Evolutionary conservation across 2,888 invertebrate genomes (phyloP).

Genomic region (Pecten maximus): DNA sequence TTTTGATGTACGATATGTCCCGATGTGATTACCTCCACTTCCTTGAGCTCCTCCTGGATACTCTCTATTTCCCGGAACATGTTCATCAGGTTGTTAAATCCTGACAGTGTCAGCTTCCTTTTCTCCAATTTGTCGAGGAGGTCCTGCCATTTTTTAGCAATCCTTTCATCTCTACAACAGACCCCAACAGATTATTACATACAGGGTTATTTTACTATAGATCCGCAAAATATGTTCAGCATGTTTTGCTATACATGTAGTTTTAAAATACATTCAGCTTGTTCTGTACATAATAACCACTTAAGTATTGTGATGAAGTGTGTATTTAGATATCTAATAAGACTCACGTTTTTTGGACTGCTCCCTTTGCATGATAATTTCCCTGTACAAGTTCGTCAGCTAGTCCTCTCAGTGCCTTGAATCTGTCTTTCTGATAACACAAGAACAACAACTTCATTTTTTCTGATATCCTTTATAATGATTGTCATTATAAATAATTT

Average conservation of each 20-base stretch:
- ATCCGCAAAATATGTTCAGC: too few species aligned
- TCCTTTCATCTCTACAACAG: constrained; percentile 87
- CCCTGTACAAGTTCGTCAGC: constrained; percentile 94
- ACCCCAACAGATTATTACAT: constrained; percentile 60
- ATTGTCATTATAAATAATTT: too few species aligned
- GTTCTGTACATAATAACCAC: too few species aligned
- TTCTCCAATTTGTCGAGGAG: constrained; percentile 92
- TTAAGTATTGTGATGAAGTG: too few species aligned
- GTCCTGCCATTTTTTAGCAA: constrained; percentile 93
- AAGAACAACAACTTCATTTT: constrained; percentile 16
- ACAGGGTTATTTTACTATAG: constrained; percentile 57
- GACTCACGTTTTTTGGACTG: constrained; percentile 85
- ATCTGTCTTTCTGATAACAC: constrained; percentile 90
- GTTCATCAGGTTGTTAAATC: constrained; percentile 93
- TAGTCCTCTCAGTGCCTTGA: constrained; percentile 96
- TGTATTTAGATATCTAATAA: too few species aligned
- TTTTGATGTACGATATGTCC: too few species aligned
- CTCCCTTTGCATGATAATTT: constrained; percentile 94
- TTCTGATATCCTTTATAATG: too few species aligned
- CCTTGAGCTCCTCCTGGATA: constrained; percentile 91
- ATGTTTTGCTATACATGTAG: too few species aligned
- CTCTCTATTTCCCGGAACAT: constrained; percentile 96
- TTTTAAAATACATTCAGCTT: background rate
- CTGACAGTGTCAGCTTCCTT: constrained; percentile 84
- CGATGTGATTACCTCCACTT: constrained; percentile 88